These are phyloP conservation scores for Podarcis cretensis DNA, from an alignment of 2,113 vertebrate species.

Conservation along the genomic window DNA sequence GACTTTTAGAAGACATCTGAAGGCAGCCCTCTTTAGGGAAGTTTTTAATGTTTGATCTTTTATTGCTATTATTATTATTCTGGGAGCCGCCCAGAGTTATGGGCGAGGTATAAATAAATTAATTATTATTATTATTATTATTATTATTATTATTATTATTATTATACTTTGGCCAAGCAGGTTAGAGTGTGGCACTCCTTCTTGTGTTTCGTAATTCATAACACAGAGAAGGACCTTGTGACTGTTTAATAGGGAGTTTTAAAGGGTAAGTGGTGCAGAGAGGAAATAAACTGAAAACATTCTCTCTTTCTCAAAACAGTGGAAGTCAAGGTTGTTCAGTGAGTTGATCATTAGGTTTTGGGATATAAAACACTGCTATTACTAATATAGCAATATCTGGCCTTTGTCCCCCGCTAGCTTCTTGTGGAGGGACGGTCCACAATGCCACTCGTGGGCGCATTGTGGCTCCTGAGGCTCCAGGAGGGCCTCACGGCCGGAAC, in stretches of 20 bases:
- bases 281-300: not conserved
- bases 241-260: not conserved
- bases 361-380: too few relatives aligned
- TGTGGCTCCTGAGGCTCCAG: conserved; percentile 81
- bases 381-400: not conserved
- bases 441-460: conserved; percentile 90
- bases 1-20: too few relatives aligned
- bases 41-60: too few relatives aligned
- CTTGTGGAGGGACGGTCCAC: conserved; percentile 88
- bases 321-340: not conserved
- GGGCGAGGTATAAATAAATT: too few relatives aligned
- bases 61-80: too few relatives aligned
- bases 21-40: too few relatives aligned
- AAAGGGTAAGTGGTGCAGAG: not conserved
- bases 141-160: too few relatives aligned
- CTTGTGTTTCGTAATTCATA: not conserved
- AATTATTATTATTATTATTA: too few relatives aligned
- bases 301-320: not conserved
- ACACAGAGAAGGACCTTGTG: not conserved
- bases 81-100: too few relatives aligned
- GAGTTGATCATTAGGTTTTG: too few relatives aligned
- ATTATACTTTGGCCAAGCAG: not conserved
- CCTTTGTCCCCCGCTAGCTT: conserved; percentile 64
- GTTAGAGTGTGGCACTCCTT: not conserved
- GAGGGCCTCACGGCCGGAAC: conserved; percentile 86